Percentiles rank a stretch among this genome's conserved stretches.
Evolutionary conservation across 1,140 invertebrate genomes (phyloP).

Genomic region (Drosophila repleta): DNA sequence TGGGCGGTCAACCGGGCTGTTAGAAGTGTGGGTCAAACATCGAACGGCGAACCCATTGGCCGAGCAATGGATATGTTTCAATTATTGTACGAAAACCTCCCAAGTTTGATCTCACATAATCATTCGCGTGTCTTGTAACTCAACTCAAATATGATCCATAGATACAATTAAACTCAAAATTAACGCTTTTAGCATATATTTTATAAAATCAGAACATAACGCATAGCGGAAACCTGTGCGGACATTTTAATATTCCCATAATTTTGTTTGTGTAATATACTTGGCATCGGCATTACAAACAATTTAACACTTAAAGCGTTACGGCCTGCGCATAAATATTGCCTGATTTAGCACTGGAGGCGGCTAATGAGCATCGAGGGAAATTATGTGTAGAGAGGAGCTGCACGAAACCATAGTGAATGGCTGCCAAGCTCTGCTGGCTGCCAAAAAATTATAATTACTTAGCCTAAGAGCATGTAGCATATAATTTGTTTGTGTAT

Average conservation of each 20-base stretch:
- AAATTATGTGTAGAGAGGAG: slow-evolving; percentile 59
- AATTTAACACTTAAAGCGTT: slow-evolving; percentile 70
- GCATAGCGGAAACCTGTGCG: background rate
- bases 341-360: slow-evolving; percentile 28
- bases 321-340: slow-evolving; percentile 58
- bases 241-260: slow-evolving; percentile 48
- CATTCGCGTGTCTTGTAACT: background rate
- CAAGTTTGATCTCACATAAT: slow-evolving; percentile 15
- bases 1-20: slow-evolving; percentile 8
- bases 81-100: slow-evolving; percentile 53
- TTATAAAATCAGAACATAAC: background rate
- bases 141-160: too few relatives aligned
- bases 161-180: background rate
- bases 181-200: too few relatives aligned
- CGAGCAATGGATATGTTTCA: slow-evolving; percentile 68
- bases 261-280: slow-evolving; percentile 72
- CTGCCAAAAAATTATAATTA: slow-evolving; percentile 71
- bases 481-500: slow-evolving; percentile 43
- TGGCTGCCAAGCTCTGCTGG: slow-evolving; percentile 32
- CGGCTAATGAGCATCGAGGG: slow-evolving; percentile 69
- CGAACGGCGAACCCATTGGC: slow-evolving; percentile 37
- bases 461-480: slow-evolving; percentile 58
- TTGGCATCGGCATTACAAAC: slow-evolving; percentile 68
- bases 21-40: background rate
- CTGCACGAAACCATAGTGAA: slow-evolving; percentile 15